Percentiles rank a stretch among this genome's conserved stretches.
These are phyloP conservation scores for Cerastis leucographa DNA, from an alignment of 2,888 invertebrate species.

Conservation along the genomic window DNA sequence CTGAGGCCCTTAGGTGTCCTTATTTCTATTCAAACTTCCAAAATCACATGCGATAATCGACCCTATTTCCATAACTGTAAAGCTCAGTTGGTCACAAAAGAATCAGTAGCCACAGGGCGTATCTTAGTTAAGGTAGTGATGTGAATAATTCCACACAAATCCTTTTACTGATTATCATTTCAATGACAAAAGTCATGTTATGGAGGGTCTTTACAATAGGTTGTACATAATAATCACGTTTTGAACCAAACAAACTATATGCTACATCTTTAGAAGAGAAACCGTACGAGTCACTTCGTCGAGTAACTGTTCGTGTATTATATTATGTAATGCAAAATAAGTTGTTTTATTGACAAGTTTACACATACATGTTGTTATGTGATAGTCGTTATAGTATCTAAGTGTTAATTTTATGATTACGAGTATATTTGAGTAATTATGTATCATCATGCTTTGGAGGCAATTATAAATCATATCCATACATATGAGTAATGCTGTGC, in stretches of 20 bases:
- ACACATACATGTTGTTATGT: conserved; percentile 16
- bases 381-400: conserved; percentile 24
- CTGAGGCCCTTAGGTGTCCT: conserved; percentile 87
- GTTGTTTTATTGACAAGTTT: conserved; percentile 13
- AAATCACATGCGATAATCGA: conserved; percentile 54
- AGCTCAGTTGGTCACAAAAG: conserved; percentile 65
- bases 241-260: conserved; percentile 56
- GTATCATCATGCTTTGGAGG: conserved; percentile 4
- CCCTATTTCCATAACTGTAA: conserved; percentile 51
- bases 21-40: conserved; percentile 74
- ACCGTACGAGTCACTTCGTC: conserved; percentile 30
- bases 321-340: conserved; percentile 38
- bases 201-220: conserved; percentile 81
- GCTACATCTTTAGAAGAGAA: conserved; percentile 51
- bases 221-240: conserved; percentile 67
- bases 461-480: conserved; percentile 1
- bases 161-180: conserved; percentile 90
- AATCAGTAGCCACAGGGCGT: conserved; percentile 88
- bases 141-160: conserved; percentile 88
- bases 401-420: not conserved
- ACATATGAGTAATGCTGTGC: not conserved
- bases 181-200: conserved; percentile 88
- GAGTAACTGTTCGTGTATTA: conserved; percentile 30
- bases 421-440: conserved; percentile 9
- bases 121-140: conserved; percentile 87